Evolutionary conservation across 2,113 vertebrate species (phyloP).

Genomic region (Sula dactylatra): DNA sequence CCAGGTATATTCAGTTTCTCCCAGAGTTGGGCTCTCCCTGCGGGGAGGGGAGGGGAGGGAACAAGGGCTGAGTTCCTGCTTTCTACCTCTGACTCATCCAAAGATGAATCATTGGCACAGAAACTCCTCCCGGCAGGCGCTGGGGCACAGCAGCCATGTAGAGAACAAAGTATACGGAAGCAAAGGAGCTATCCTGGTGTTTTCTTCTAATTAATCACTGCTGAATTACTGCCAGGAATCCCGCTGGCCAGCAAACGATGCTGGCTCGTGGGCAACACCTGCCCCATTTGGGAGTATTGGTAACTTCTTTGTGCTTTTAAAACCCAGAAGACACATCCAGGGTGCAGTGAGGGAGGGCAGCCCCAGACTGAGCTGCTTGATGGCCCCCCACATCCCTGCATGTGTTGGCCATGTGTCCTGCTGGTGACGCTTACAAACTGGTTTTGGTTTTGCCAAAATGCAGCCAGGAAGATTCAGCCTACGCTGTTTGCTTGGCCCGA

Average conservation of each 20-base stretch:
- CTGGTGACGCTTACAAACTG: not conserved
- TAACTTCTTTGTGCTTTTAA: not conserved
- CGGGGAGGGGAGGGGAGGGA: too few relatives aligned
- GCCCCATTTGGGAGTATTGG: not conserved
- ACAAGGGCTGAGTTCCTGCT: not conserved
- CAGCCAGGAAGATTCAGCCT: not conserved
- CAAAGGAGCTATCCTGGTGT: not conserved
- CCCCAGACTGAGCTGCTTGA: accelerated
- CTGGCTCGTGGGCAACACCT: not conserved
- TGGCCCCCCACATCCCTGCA: accelerated
- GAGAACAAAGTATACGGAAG: not conserved
- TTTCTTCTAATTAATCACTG: not conserved
- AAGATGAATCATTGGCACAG: not conserved
- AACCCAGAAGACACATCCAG: not conserved
- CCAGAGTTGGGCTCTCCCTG: not conserved
- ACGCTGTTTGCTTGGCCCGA: accelerated
- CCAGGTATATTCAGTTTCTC: not conserved
- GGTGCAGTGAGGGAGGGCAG: not conserved
- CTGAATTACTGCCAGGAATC: not conserved
- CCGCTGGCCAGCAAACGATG: accelerated
- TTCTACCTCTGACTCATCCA: not conserved
- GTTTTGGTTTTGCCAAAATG: not conserved
- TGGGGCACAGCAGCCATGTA: accelerated
- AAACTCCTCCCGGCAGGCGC: not conserved
- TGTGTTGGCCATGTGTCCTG: accelerated